Evolutionary conservation across 2,888 invertebrate species (phyloP), one percentile per base, ranked within the genome.

Genomic region (Agriopis aurantiaria): DNA sequence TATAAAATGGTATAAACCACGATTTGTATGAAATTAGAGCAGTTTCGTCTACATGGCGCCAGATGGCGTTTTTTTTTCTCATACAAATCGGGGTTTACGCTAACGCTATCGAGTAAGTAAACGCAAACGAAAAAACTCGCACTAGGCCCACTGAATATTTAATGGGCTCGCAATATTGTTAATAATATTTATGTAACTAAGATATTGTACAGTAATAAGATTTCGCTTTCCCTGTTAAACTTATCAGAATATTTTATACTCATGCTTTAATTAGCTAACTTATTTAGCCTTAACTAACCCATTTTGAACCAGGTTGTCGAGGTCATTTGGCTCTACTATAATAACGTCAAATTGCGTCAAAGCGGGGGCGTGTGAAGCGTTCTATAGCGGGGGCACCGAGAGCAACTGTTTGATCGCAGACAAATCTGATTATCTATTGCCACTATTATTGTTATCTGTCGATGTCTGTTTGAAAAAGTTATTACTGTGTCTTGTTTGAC

Each of bases 371-470:
- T 62, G 71, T 17, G 64, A 70, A 33, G 68, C 74, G 77, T 3
- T 17, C 79, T 75, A 78, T 75, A 43, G 43, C 79, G 76, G 56
- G 71, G 76, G 69, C 33, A 77, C 70, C 58, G 68, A 56, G 65
- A 43, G 51, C 66, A 69, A 78, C 79, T 83, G 82, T 83, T 82
- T 81, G 78, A 78, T 80, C 72, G 56, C 57, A 67, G 72, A 75
- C 77, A 80, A 79, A 84, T 78, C 72, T 74, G 78, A 84, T 85
- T 81, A 80, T 73, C 70, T 74, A 53, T 68, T 65, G 62, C 63
- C 61, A 69, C 67, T 68, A 69, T 59, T 65, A 63, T 67, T 62
- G 53, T 68, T 69, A 73, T 76, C 76, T 76, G 71, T 74, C 73
- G 57, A 68, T 73, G 66, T 74, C 72, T 60, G 59, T 65, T 69